Evolutionary conservation across 2,888 invertebrate species (phyloP), one percentile per base, ranked within the genome.

Genomic region (Oligia fasciuncula): DNA sequence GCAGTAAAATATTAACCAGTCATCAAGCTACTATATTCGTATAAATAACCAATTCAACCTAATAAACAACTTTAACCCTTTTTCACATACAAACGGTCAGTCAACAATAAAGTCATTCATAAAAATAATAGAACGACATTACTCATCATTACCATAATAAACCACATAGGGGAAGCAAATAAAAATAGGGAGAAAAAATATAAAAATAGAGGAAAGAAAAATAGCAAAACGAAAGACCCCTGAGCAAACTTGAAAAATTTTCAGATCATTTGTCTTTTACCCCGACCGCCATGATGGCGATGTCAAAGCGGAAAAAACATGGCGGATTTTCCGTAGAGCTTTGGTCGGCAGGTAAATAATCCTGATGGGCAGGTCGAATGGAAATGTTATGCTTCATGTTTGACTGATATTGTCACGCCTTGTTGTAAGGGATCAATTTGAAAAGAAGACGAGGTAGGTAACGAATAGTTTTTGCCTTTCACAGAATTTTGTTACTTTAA

Each of bases 211-310:
- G 40, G 46, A 63, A 40, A 6, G 46, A 68, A 70, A 71, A 60
- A 82, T 35, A 70, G 43, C 29, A n/a, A 29, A 57, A 69, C 68
- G 65, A 65, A 74, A 71, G 4, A 43, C 40, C 51, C 29, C 29
- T 1, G 57, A 70, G 75, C 2, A 75, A 83, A 83, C 86, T 87
- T 87, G 86, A 90, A 89, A 90, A 88, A 86, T 85, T 88, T 84
- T 87, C 91, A 88, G 89, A 87, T 88, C 91, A 92, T 92, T 93
- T 92, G 88, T 93, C 91, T 91, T 89, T 81, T 85, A 88, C 88
- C 83, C 86, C 81, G 76, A 83, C 87, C 35, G 67, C 84, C 86
- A 90, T 91, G 23, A 51, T 73, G 72, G n/a, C 85, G 91, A 92
- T 91, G 91, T 88, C 82, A 87, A 80, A 79, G 77, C 81, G 86